These are phyloP conservation scores for Festucalex cinctus DNA, from an alignment of 2,113 vertebrate species.

Conservation along the genomic window DNA sequence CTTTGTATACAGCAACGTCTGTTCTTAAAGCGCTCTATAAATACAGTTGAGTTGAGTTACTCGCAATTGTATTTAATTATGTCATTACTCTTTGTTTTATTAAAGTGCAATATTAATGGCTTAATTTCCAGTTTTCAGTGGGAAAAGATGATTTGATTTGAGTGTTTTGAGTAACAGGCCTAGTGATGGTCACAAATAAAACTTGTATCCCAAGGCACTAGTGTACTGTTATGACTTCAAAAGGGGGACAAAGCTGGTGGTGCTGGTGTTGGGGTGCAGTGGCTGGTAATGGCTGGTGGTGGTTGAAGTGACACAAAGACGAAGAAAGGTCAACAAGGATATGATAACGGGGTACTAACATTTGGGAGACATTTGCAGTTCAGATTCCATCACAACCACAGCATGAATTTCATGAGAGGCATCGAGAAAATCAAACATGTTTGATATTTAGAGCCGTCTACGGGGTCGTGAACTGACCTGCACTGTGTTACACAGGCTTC, in stretches of 20 bases:
- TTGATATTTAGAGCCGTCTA: constrained; percentile 39
- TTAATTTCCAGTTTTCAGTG: too few relatives aligned
- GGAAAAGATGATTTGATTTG: too few relatives aligned
- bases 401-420: constrained; percentile 9
- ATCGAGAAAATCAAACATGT: constrained; percentile 32
- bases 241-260: not conserved
- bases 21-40: too few relatives aligned
- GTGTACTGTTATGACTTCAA: not conserved
- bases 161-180: too few relatives aligned
- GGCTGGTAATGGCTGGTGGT: not conserved
- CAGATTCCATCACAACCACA: constrained; percentile 38
- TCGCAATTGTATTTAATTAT: too few relatives aligned
- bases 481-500: constrained; percentile 9
- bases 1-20: too few relatives aligned
- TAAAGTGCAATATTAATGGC: too few relatives aligned
- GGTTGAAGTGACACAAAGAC: not conserved
- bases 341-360: constrained; percentile 29
- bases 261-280: not conserved
- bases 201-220: too few relatives aligned
- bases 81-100: too few relatives aligned
- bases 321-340: not conserved
- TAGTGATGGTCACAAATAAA: too few relatives aligned
- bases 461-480: constrained; percentile 30
- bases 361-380: constrained; percentile 45
- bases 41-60: too few relatives aligned